These are phyloP conservation scores for Dendrocopos noguchii DNA, from an alignment of 2,113 vertebrate genomes.

Conservation along the genomic window DNA sequence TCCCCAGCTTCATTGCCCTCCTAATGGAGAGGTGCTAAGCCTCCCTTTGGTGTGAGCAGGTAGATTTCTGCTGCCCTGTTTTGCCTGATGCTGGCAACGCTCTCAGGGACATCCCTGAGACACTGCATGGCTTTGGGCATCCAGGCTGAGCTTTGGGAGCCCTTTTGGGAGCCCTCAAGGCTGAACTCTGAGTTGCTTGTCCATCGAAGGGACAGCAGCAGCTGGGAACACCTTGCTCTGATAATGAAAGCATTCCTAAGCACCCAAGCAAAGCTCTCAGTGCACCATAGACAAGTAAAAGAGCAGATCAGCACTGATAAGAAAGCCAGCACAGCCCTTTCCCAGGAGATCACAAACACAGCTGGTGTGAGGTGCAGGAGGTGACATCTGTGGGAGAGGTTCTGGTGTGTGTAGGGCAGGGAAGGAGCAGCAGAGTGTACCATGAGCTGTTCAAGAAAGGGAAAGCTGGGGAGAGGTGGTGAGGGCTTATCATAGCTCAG, in stretches of 20 bases:
- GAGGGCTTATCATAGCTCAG: background rate
- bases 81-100: background rate
- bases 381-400: background rate
- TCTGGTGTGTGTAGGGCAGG: background rate
- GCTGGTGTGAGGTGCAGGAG: background rate
- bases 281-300: background rate
- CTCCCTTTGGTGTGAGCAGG: accelerated
- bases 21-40: background rate
- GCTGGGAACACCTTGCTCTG: background rate
- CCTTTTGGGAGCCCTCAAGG: background rate
- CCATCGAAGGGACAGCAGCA: background rate
- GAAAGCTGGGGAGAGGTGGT: background rate
- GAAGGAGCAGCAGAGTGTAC: accelerated
- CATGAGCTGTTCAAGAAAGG: background rate
- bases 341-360: background rate
- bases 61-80: background rate
- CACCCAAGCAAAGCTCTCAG: background rate
- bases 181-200: background rate
- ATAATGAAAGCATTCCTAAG: background rate
- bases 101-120: background rate
- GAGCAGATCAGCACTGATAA: background rate
- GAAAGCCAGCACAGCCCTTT: background rate
- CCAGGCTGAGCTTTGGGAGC: background rate
- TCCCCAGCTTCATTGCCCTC: no score
- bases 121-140: background rate